Evolutionary conservation across 1,140 invertebrate genomes (phyloP), one percentile per base, ranked within the genome.

Genomic region (Drosophila serrata): DNA sequence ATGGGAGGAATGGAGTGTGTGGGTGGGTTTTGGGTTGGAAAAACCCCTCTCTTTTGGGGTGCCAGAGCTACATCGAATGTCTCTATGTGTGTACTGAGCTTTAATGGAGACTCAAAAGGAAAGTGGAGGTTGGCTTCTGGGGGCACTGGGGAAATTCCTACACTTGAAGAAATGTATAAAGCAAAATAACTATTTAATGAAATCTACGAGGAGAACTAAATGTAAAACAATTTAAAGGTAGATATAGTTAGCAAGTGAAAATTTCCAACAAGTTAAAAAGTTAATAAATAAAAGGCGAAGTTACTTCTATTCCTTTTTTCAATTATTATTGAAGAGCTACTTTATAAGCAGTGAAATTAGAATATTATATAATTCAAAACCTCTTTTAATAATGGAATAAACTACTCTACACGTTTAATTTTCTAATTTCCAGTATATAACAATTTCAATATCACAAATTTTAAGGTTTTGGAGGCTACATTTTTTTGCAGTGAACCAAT

Each of bases 121-220:
- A 77, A 84, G 65, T 48, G 65, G 70, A 75, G 74, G 58, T 61
- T 70, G 74, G 58, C 27, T 56, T 24, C 37, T 40, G 59, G 74
- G 33, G 57, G 64, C 62, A 63, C 75, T 77, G 61, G 84, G 84
- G 79, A 80, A 84, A 78, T 64, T 53, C 35, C 33, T 29, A 79
- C 75, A 90, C 51, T 37, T 1, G 1, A 1, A 37, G 13, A 55
- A 55, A 55, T 55, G 37, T 29, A 49, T 17, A 27, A 5, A 46
- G 7, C 7, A 1, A 0, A 15, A 15, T 2, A 6, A 6, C 5
- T 15, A 15, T 6, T 1, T 13, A 37, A 37, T 8, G 7, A 17
- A n/a, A 42, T 8, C 4, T 3, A 22, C 6, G 3, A 8, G 8
- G 13, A 0, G 1, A 48, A 29, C 24, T n/a, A 9, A 4, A 29